These are phyloP conservation scores for Dryomyza anilis DNA, from an alignment of 2,888 invertebrate genomes.

Conservation along the genomic window DNA sequence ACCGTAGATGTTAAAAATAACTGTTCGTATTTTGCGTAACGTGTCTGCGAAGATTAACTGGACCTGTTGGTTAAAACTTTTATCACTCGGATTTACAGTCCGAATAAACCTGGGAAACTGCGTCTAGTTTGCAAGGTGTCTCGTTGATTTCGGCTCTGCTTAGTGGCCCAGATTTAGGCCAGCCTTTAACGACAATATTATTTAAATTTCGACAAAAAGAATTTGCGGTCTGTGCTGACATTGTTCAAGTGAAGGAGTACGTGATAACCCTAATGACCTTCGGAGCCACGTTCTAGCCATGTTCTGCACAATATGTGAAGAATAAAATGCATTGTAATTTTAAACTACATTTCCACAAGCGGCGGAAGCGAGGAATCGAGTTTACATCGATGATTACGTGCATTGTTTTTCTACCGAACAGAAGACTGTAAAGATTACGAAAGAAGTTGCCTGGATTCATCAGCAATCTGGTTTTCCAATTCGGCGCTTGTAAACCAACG, in stretches of 20 bases:
- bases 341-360: conserved; percentile 25
- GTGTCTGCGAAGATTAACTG: background rate
- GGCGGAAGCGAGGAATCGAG: conserved; percentile 26
- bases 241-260: conserved; percentile 45
- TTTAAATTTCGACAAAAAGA: conserved; percentile 42
- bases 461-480: conserved; percentile 26
- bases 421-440: conserved; percentile 8
- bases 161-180: conserved; percentile 41
- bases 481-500: conserved; percentile 6
- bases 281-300: conserved; percentile 37
- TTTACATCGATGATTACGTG: conserved; percentile 30
- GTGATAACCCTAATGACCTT: conserved; percentile 40
- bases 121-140: conserved; percentile 37
- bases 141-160: conserved; percentile 42
- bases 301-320: conserved; percentile 37
- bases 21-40: background rate
- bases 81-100: too few species aligned
- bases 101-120: conserved; percentile 44
- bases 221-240: conserved; percentile 44
- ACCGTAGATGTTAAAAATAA: background rate
- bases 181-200: too few species aligned
- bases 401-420: conserved; percentile 17
- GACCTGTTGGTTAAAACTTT: conserved; percentile 4
- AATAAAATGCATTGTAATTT: conserved; percentile 29
- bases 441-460: conserved; percentile 17